A percentile compares a stretch with the other conserved stretches of the same genome.
Evolutionary conservation across 2,113 vertebrate species (phyloP).

Genomic region (Nothobranchius furzeri): DNA sequence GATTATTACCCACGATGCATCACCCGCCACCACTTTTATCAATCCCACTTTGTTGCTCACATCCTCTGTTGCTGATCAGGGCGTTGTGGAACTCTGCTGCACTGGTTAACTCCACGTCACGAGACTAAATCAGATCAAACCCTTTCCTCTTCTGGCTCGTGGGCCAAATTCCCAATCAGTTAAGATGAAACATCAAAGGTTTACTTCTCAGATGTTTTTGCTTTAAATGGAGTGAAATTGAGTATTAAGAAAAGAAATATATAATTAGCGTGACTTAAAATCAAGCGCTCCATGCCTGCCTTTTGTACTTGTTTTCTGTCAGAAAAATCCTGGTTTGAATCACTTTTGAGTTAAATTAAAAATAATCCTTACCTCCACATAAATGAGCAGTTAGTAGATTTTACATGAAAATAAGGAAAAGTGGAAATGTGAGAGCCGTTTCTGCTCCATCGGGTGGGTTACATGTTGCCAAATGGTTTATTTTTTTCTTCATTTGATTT

Average conservation of each 20-base stretch:
- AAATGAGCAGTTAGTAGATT: conserved; percentile 10
- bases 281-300: conserved; percentile 31
- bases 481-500: conserved; percentile 38
- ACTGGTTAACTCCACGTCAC: background rate
- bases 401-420: conserved; percentile 13
- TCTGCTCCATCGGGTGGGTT: conserved; percentile 41
- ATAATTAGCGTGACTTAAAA: conserved; percentile 36
- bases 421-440: conserved; percentile 22
- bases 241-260: background rate
- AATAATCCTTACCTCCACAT: background rate
- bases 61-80: conserved; percentile 36
- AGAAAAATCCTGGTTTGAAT: conserved; percentile 12
- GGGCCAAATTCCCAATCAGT: conserved; percentile 9
- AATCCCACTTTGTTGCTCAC: conserved; percentile 47
- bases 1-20: conserved; percentile 62
- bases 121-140: conserved; percentile 7
- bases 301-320: conserved; percentile 38
- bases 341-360: conserved; percentile 9
- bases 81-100: conserved; percentile 20
- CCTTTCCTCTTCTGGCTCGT: conserved; percentile 5
- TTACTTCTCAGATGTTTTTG: background rate
- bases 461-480: conserved; percentile 66
- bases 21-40: conserved; percentile 31
- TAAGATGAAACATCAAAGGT: background rate
- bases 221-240: background rate